Evolutionary conservation across 2,888 invertebrate species (phyloP), one percentile per base, ranked within the genome.

Genomic region (Loripinus fragilis): DNA sequence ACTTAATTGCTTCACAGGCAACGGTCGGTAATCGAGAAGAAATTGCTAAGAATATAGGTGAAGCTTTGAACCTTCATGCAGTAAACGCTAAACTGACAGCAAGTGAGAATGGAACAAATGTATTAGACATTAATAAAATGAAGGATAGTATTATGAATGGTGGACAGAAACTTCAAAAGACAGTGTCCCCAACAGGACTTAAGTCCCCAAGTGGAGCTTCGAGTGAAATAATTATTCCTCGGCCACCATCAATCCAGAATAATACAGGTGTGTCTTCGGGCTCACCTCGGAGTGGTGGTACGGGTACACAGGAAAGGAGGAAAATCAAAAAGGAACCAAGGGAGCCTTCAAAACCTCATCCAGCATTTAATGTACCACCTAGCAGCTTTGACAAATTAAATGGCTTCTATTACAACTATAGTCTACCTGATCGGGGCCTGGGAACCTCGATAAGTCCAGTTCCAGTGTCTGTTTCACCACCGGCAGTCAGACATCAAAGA

Each of bases 371-470:
- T 73, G 80, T 80, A 50, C 81, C 78, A 38, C 71, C 67, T 20
- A 72, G 71, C 3, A 52, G 77, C 10, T 75, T 83, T 71, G 88
- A 89, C 41, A 87, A 87, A 69, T 82, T 83, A 66, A 82, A 85
- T 38, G 76, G 86, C 25, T 65, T 82, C 8, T 80, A 86, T 23
- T 91, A 91, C 72, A 90, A 91, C 76, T 91, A 90, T 78, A 89
- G 83, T 71, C 82, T 90, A 25, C 91, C 91, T 28, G 91, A 91
- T 67, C 78, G 91, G 45, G 91, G 91, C 15, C 80, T 91, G 25
- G 86, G 89, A 1, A 33, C 81, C 20, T 45, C 78, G 30, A 67
- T 78, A 68, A 66, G 65, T 28, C 68, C 85, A n/a, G 67, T 81
- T 2, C 74, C 85, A 52, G 71, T 80, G 25, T 71, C 80, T 64